Percentiles rank a stretch among this genome's conserved stretches.
Evolutionary conservation across 2,888 invertebrate genomes (phyloP).

Genomic region (Torymus aiolomorphi): DNA sequence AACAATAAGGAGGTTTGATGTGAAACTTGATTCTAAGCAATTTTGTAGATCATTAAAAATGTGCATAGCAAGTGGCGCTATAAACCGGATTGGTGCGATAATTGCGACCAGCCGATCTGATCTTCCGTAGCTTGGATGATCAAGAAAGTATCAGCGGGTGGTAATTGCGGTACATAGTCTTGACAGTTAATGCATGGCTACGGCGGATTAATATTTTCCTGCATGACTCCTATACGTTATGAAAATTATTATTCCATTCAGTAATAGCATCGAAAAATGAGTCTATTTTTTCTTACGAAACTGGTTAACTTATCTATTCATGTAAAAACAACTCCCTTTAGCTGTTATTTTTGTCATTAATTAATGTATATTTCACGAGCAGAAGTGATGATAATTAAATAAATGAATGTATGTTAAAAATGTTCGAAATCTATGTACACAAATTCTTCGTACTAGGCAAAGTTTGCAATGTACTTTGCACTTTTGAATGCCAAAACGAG

Average conservation of each 20-base stretch:
- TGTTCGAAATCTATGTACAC: no score
- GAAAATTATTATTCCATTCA: slow-evolving; percentile 41
- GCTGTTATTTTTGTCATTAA: no score
- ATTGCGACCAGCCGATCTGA: slow-evolving; percentile 35
- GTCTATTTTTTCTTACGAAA: no score
- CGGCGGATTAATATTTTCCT: slow-evolving; percentile 29
- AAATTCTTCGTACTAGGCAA: no score
- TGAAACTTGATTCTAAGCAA: slow-evolving; percentile 20
- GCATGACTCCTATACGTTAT: slow-evolving; percentile 25
- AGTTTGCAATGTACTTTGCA: no score
- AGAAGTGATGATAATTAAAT: no score
- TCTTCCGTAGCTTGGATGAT: neutral
- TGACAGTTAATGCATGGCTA: slow-evolving; percentile 34
- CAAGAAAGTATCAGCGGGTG: slow-evolving; percentile 40
- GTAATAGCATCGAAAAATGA: no score
- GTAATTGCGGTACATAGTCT: slow-evolving; percentile 19
- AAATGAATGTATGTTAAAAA: no score
- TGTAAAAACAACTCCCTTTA: no score
- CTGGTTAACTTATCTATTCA: no score
- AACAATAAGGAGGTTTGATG: slow-evolving; percentile 2
- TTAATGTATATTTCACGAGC: no score
- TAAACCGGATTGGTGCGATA: slow-evolving; percentile 41
- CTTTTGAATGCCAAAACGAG: no score
- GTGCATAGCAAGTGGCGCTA: slow-evolving; percentile 15
- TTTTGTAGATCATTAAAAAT: slow-evolving; percentile 19